Evolutionary conservation across 1,140 invertebrate genomes (phyloP), one percentile per base, ranked within the genome.

Genomic region (Battus philenor): DNA sequence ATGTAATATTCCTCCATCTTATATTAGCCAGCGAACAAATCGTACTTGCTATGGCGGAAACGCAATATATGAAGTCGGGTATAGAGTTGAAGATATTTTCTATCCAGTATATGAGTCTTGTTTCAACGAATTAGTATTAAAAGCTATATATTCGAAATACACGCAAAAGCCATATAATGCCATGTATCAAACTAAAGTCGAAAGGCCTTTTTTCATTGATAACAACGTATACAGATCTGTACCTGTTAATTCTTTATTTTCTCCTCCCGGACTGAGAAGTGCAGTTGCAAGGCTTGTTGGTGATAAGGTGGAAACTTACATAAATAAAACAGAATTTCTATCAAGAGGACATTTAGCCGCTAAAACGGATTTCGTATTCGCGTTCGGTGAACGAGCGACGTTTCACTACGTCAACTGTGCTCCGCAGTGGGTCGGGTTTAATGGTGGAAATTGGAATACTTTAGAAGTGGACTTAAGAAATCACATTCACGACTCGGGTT

Each of bases 321-420:
- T 83, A 1, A 77, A 67, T 2, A 50, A 51, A 9, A 30, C 44
- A 11, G 50, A 79, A 41, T 59, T 65, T 32, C 69, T 93, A 36
- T 88, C 91, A 0, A 79, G 90, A 39, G 91, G 91, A 12, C 92
- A 93, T 70, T 70, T 93, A 9, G 86, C 89, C 0, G 91, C 91
- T 11, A 91, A 92, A 66, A 89, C 87, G 6, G 91, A 93, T 64
- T 91, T 91, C 18, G 84, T 90, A 1, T 91, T 88, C 45, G 90
- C 87, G 0, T 79, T 88, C 20, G 86, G 90, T 2, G 90, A 93
- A 65, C 81, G 88, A 6, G 87, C 89, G 5, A 91, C 91, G 1
- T 92, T 91, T 69, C 89, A 90, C 54, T 92, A 89, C 55, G 85
- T 91, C 0, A 93, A 92, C 57, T 88, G 84, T 0, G 90, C 88